Evolutionary conservation across 2,113 vertebrate genomes (phyloP), one percentile per base, ranked within the genome.

Genomic region (Procavia capensis): DNA sequence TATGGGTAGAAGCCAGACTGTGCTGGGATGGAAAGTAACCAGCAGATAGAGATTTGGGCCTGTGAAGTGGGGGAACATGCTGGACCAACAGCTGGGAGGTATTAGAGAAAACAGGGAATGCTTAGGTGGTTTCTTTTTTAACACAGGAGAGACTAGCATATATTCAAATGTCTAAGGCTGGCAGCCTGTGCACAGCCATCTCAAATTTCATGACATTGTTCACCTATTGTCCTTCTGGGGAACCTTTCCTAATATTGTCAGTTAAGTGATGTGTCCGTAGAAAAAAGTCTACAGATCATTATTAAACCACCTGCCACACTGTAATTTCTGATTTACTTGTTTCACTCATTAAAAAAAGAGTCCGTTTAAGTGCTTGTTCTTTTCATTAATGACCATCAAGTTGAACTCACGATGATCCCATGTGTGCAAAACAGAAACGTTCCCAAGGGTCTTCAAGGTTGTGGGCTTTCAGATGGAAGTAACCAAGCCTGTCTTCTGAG

Each of bases 41-140:
- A 20, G 45, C 39, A 85, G 25, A 72, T 9, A 41, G 57, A 43
- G 36, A 50, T 27, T 19, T 57, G 70, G 94, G 74, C 34, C 36
- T 54, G 34, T 89, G 75, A 93, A 64, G n/a, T 68, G 13, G 31
- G 63, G 61, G 9, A 83, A 34, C n/a, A 86, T 91, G 74, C 80
- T 80, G 75, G 61, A 68, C 16, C 39, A 72, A 76, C 31, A 95
- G 89, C 80, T 97, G 87, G 39, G 66, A 72, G 86, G 50, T 47
- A 68, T 68, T 86, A 74, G 24, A 59, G 16, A 80, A 54, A 17
- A 9, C 70, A 31, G 43, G 7, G 19, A 82, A 22, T 50, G 74
- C n/a, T 20, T 76, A 59, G 41, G 36, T 81, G 24, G 22, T 39
- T 95, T 61, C 13, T 88, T 45, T 87, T 66, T 75, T 59, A 78